Evolutionary conservation across 2,113 vertebrate genomes (phyloP).

Genomic region (Myiagra hebetior): DNA sequence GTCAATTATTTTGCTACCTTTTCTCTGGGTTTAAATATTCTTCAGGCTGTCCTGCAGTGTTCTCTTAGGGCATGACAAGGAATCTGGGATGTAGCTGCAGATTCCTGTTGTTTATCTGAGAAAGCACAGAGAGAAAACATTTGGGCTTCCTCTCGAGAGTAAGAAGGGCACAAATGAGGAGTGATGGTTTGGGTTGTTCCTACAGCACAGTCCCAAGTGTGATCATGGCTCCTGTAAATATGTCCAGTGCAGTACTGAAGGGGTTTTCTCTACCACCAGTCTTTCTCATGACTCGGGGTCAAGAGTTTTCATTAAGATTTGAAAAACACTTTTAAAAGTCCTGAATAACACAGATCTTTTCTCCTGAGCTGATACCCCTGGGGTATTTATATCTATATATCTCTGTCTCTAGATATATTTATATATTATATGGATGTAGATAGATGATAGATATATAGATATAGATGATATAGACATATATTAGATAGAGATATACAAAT

Average conservation of each 20-base stretch:
- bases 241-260: not conserved
- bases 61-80: not conserved
- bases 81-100: not conserved
- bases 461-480: not conserved
- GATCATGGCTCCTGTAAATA: not conserved
- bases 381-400: too few species aligned
- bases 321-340: not conserved
- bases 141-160: not conserved
- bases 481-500: not conserved
- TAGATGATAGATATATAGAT: not conserved
- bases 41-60: not conserved
- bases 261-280: not conserved
- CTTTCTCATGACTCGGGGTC: not conserved
- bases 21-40: not conserved
- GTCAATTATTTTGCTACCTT: not conserved
- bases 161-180: not conserved
- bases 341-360: not conserved
- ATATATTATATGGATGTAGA: not conserved
- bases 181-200: not conserved
- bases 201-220: not conserved
- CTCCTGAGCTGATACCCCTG: not conserved
- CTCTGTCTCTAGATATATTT: too few species aligned
- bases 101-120: not conserved
- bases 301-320: not conserved
- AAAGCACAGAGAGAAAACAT: not conserved